These are phyloP conservation scores for Catocala sponsa DNA, from an alignment of 2,888 invertebrate species.

Conservation along the genomic window DNA sequence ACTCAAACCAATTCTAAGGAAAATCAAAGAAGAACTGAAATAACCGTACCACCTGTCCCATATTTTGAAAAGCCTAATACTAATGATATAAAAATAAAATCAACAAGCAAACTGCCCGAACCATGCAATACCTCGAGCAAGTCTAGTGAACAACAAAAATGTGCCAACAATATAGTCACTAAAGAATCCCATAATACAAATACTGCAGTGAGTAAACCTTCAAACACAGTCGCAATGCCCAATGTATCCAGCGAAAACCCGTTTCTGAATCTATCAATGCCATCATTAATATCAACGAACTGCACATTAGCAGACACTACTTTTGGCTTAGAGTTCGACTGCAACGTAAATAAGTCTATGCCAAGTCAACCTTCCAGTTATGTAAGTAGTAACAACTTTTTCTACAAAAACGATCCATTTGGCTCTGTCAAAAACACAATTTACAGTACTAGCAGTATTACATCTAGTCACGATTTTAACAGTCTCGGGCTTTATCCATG, in stretches of 20 bases:
- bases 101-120: conserved; percentile 51
- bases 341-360: conserved; percentile 72
- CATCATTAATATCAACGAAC: conserved; percentile 73
- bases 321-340: conserved; percentile 80
- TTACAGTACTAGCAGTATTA: conserved; percentile 82
- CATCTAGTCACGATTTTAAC: conserved; percentile 81
- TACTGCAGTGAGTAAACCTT: conserved; percentile 54
- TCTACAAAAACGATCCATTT: conserved; percentile 82
- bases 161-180: conserved; percentile 52
- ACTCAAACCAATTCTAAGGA: conserved; percentile 61
- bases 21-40: conserved; percentile 60
- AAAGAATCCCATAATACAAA: conserved; percentile 52
- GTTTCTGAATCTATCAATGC: conserved; percentile 76
- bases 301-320: conserved; percentile 69
- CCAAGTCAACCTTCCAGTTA: conserved; percentile 68
- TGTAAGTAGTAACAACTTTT: conserved; percentile 71
- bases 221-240: conserved; percentile 50
- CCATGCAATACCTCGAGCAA: conserved; percentile 55
- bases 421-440: conserved; percentile 76
- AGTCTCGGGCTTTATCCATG: conserved; percentile 81
- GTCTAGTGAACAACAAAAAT: conserved; percentile 65
- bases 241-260: conserved; percentile 74
- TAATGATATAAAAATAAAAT: conserved; percentile 56
- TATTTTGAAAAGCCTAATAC: conserved; percentile 67
- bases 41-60: conserved; percentile 53